Evolutionary conservation across 2,888 invertebrate genomes (phyloP).

Genomic region (Lampropteryx suffumata): DNA sequence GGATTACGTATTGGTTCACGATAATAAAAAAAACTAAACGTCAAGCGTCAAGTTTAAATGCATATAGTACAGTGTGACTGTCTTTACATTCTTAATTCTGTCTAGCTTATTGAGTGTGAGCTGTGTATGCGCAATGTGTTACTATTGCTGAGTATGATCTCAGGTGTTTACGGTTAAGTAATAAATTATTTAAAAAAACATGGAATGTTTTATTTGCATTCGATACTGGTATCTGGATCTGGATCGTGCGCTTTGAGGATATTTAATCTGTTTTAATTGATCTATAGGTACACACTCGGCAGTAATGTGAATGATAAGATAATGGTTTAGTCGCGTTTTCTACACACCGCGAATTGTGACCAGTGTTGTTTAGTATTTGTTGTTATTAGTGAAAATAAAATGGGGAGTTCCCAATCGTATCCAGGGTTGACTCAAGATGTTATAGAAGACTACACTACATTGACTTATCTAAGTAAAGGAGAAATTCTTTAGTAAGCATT

Average conservation of each 20-base stretch:
- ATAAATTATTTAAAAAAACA: slow-evolving; percentile 63
- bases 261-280: slow-evolving; percentile 2
- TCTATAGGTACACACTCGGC: slow-evolving; percentile 1
- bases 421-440: slow-evolving; percentile 80
- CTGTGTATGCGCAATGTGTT: slow-evolving; percentile 46
- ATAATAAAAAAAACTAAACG: not conserved
- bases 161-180: slow-evolving; percentile 57
- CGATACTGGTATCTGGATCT: not conserved
- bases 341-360: not conserved
- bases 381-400: slow-evolving; percentile 36
- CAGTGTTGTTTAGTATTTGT: slow-evolving; percentile 2
- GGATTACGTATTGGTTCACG: too few relatives aligned
- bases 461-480: slow-evolving; percentile 84
- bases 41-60: not conserved
- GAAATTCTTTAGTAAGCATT: slow-evolving; percentile 85
- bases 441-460: slow-evolving; percentile 82
- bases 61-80: not conserved
- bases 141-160: slow-evolving; percentile 70
- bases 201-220: slow-evolving; percentile 5
- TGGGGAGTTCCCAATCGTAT: slow-evolving; percentile 77
- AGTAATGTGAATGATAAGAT: slow-evolving; percentile 16
- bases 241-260: not conserved
- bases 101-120: slow-evolving; percentile 22
- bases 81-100: slow-evolving; percentile 12
- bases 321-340: slow-evolving; percentile 10